Percentiles rank a stretch among this genome's conserved stretches.
Evolutionary conservation across 2,888 invertebrate genomes (phyloP).

Genomic region (Nycteola revayana): DNA sequence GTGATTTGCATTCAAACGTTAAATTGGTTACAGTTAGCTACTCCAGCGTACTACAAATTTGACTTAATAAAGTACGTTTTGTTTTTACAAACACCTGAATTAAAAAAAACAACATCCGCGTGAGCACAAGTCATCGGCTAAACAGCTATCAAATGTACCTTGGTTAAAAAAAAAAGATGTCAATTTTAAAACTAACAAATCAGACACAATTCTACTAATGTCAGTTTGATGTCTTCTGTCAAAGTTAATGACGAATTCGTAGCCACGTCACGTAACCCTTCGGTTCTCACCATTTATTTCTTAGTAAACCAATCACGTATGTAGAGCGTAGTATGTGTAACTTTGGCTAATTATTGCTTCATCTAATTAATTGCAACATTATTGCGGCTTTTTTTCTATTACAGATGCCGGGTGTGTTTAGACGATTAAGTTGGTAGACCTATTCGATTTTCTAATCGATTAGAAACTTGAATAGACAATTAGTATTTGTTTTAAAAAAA

Average conservation of each 20-base stretch:
- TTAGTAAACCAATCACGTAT: slow-evolving; percentile 56
- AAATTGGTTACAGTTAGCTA: slow-evolving; percentile 4
- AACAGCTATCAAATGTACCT: slow-evolving; percentile 22
- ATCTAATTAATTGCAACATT: slow-evolving; percentile 54
- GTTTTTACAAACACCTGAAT: slow-evolving; percentile 2
- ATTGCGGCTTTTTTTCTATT: slow-evolving; percentile 34
- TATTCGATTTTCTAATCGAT: slow-evolving; percentile 18
- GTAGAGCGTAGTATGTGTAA: slow-evolving; percentile 48
- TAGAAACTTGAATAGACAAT: slow-evolving; percentile 10
- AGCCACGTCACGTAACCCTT: slow-evolving; percentile 43
- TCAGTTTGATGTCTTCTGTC: slow-evolving; percentile 13
- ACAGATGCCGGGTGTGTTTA: slow-evolving; percentile 23
- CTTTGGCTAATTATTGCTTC: slow-evolving; percentile 62
- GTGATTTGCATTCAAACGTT: no score
- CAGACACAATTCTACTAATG: slow-evolving; percentile 30
- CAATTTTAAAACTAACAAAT: slow-evolving; percentile 27
- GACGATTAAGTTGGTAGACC: slow-evolving; percentile 20
- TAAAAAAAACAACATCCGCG: slow-evolving; percentile 16
- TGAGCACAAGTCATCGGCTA: slow-evolving; percentile 19
- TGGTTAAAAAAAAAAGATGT: slow-evolving; percentile 22
- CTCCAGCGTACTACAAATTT: slow-evolving; percentile 6
- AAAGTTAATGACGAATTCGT: slow-evolving; percentile 16
- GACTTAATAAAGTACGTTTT: slow-evolving; percentile 4
- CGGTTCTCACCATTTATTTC: slow-evolving; percentile 45
- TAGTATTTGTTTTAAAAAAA: slow-evolving; percentile 16